Conservation (phyloP, 2,888 invertebrate genomes). For the Hydraecia micacea region DNA sequence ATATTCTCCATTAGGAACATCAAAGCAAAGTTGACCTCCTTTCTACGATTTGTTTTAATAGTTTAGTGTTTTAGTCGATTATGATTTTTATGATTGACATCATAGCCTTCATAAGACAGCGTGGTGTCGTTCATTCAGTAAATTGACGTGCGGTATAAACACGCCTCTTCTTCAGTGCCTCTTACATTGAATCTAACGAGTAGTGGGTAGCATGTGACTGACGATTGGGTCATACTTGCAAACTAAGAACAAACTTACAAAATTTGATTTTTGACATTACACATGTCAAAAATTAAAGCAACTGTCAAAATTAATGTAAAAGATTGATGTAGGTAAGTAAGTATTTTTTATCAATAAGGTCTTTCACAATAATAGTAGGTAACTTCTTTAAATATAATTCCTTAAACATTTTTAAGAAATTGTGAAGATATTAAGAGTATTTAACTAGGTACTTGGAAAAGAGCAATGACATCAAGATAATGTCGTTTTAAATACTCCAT, state of each 20-base stretch:
- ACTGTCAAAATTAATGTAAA: background rate
- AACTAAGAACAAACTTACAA: constrained; percentile 17
- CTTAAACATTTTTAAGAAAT: background rate
- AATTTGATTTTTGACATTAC: background rate
- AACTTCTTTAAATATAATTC: background rate
- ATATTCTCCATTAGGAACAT: constrained; percentile 39
- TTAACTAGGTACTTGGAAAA: background rate
- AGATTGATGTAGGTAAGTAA: background rate
- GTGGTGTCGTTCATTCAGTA: constrained; percentile 65
- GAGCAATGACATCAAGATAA: background rate
- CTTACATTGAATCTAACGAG: constrained; percentile 53
- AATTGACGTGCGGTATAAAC: constrained; percentile 74
- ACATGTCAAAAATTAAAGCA: background rate
- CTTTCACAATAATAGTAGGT: background rate
- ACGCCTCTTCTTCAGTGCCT: constrained; percentile 63
- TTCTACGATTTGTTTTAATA: constrained; percentile 27
- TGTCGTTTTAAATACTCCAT: background rate
- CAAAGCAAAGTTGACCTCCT: constrained; percentile 43
- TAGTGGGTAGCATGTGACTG: constrained; percentile 39
- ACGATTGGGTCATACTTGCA: constrained; percentile 14
- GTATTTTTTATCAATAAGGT: background rate
- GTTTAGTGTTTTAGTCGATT: constrained; percentile 49
- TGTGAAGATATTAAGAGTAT: background rate
- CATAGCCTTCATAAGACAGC: constrained; percentile 61
- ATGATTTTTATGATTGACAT: constrained; percentile 59